A percentile compares a stretch with the other conserved stretches of the same genome.
These are phyloP conservation scores for Loriculus beryllinus DNA, from an alignment of 2,797 vertebrate species.

Conservation along the genomic window DNA sequence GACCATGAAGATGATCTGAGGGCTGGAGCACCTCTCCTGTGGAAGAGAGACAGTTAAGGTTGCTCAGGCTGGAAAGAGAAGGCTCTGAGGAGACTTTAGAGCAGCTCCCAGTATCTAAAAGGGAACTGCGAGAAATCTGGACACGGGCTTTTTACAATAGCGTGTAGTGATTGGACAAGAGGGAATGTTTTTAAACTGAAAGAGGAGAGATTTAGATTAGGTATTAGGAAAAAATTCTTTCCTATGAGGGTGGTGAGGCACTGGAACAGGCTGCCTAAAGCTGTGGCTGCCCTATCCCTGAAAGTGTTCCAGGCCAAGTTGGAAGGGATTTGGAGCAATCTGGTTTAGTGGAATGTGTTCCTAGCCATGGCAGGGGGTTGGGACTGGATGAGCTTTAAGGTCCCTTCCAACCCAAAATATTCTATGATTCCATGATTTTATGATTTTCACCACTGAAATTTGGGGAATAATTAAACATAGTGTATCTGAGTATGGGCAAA, in stretches of 20 bases:
- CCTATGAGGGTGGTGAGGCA: background rate
- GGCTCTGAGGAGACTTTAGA: background rate
- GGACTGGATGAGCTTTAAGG: background rate
- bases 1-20: background rate
- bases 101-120: background rate
- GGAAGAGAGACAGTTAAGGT: background rate
- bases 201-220: background rate
- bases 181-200: background rate
- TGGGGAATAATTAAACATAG: background rate
- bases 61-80: background rate
- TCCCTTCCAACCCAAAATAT: background rate
- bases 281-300: background rate
- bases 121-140: background rate
- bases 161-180: background rate
- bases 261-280: background rate
- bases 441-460: background rate
- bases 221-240: background rate
- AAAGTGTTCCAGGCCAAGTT: background rate
- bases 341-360: background rate
- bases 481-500: background rate
- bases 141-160: background rate
- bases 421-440: background rate
- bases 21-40: background rate
- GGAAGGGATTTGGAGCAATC: background rate
- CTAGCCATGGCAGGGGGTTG: background rate